These are phyloP conservation scores for Gallinago jamesoni DNA, from an alignment of 2,113 vertebrate genomes.

Conservation along the genomic window DNA sequence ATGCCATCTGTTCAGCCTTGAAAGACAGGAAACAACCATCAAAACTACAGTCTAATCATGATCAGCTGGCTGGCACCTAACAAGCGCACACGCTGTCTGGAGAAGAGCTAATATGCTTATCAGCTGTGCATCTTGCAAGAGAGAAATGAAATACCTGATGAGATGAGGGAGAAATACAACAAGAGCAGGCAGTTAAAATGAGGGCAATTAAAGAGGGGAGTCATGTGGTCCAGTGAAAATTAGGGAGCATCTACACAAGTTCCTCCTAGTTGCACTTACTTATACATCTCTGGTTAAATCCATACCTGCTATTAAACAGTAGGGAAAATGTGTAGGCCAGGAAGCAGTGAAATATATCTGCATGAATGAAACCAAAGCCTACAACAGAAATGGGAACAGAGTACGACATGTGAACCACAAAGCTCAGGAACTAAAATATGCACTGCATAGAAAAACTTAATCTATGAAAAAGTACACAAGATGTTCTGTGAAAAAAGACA, in stretches of 20 bases:
- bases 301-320: background rate
- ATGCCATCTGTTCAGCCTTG: conserved; percentile 33
- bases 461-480: background rate
- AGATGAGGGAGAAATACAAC: background rate
- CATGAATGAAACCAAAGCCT: background rate
- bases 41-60: background rate
- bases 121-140: background rate
- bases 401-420: accelerated
- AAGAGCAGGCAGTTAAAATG: background rate
- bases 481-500: background rate
- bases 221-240: background rate
- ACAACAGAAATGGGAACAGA: background rate
- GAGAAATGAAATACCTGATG: background rate
- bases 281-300: background rate
- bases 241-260: background rate
- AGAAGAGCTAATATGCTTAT: background rate
- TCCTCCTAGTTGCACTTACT: background rate
- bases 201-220: background rate
- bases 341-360: background rate
- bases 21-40: conserved; percentile 28
- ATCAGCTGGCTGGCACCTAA: conserved; percentile 32
- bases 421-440: background rate
- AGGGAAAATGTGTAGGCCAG: background rate
- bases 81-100: background rate
- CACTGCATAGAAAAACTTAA: background rate